These are phyloP conservation scores for Eupithecia inturbata DNA, from an alignment of 2,888 invertebrate species.

Conservation along the genomic window DNA sequence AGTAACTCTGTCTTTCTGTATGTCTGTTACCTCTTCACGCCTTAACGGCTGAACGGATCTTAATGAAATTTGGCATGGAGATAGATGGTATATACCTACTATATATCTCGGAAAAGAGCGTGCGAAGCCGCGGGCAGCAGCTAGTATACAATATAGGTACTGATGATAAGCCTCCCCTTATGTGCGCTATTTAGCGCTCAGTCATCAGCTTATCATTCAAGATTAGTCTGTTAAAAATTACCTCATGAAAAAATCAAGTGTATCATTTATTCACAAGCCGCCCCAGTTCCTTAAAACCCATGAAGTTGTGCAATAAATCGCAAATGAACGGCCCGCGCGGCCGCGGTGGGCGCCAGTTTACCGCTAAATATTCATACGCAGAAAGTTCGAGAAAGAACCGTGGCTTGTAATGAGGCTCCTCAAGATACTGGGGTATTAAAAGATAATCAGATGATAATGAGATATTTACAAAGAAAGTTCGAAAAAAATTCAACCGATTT, in stretches of 20 bases:
- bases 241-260: background rate
- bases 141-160: too few species aligned
- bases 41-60: too few species aligned
- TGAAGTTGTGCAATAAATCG: slow-evolving; percentile 39
- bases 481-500: too few species aligned
- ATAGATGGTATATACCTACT: too few species aligned
- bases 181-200: background rate
- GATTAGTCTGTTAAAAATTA: background rate
- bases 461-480: too few species aligned
- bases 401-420: slow-evolving; percentile 71
- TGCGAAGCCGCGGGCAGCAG: too few species aligned
- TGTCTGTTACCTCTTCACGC: too few species aligned
- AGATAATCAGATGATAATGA: background rate
- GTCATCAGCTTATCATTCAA: background rate
- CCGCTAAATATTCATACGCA: slow-evolving; percentile 72
- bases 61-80: too few species aligned
- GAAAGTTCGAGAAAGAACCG: slow-evolving; percentile 66
- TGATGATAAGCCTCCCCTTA: background rate
- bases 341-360: slow-evolving; percentile 67
- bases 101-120: too few species aligned
- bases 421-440: slow-evolving; percentile 32
- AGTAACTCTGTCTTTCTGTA: too few species aligned
- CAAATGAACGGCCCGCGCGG: slow-evolving; percentile 51
- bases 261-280: slow-evolving; percentile 10
- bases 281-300: slow-evolving; percentile 27